Evolutionary conservation across 2,888 invertebrate species (phyloP).

Genomic region (Phoronis australis): DNA sequence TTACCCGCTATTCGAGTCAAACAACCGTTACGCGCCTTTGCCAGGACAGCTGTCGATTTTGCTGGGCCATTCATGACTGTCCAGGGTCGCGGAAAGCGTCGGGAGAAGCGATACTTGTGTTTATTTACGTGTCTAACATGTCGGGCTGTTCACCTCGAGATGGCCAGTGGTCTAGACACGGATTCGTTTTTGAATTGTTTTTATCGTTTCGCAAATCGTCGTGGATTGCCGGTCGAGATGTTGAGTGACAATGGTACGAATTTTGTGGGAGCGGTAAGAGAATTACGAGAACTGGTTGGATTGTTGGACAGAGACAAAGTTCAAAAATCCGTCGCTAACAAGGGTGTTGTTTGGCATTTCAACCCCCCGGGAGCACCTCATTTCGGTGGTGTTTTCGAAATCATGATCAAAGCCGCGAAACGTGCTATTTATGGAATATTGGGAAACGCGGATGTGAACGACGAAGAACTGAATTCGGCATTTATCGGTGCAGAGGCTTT

Average conservation of each 20-base stretch:
- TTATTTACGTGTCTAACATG: constrained; percentile 7
- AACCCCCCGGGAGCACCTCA: constrained; percentile 39
- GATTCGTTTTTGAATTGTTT: constrained; percentile 5
- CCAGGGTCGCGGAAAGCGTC: not conserved
- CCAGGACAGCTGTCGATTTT: constrained; percentile 7
- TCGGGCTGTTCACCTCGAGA: constrained; percentile 5
- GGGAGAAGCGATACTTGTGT: constrained; percentile 4
- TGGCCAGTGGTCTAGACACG: constrained; percentile 1
- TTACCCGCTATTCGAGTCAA: too few species aligned
- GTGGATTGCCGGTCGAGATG: constrained; percentile 9
- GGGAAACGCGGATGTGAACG: not conserved
- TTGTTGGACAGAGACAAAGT: constrained; percentile 8
- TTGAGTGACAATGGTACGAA: constrained; percentile 18
- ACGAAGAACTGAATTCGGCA: constrained; percentile 1
- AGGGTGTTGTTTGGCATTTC: constrained; percentile 38
- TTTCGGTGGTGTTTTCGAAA: constrained; percentile 45
- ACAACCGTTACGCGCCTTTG: too few species aligned
- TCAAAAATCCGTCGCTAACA: constrained; percentile 6
- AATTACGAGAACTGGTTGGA: constrained; percentile 8
- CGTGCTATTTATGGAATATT: constrained; percentile 23
- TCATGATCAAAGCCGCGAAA: constrained; percentile 40
- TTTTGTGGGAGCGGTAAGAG: constrained; percentile 15
- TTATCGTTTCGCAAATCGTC: constrained; percentile 1
- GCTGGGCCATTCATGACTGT: too few species aligned
- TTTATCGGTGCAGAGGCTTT: constrained; percentile 8